These are phyloP conservation scores for Aratinga solstitialis DNA, from an alignment of 2,797 vertebrate species.

Conservation along the genomic window DNA sequence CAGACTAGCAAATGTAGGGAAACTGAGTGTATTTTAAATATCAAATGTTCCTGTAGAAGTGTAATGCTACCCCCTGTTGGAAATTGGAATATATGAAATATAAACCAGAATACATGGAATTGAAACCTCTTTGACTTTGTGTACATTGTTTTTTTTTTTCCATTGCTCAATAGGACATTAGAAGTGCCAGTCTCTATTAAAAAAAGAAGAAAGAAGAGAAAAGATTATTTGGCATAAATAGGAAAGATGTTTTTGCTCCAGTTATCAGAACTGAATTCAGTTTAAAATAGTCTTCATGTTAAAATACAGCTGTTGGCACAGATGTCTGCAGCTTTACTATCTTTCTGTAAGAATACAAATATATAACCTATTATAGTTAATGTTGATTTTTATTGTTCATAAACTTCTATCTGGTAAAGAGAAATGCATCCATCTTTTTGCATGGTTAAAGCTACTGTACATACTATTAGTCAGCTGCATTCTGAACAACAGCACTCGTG, in stretches of 20 bases:
- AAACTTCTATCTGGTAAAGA: neutral
- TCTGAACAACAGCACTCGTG: neutral
- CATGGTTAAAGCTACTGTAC: neutral
- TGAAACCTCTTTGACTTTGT: neutral
- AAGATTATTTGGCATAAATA: neutral
- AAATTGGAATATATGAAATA: neutral
- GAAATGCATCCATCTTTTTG: neutral
- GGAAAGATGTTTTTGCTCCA: neutral
- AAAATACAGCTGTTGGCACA: neutral
- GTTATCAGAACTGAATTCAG: neutral
- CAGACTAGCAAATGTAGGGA: neutral
- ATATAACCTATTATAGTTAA: neutral
- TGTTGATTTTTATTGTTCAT: neutral
- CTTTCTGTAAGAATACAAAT: neutral
- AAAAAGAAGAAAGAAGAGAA: neutral
- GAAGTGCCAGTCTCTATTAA: neutral
- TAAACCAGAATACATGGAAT: neutral
- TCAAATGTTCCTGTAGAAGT: neutral
- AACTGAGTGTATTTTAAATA: neutral
- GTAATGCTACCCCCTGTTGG: conserved; percentile 68
- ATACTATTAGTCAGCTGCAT: neutral
- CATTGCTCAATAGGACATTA: neutral
- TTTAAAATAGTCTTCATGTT: neutral
- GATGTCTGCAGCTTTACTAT: neutral
- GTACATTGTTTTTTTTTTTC: neutral